Base-by-base conservation (phyloP, 2,797 vertebrate species). In the Odontamblyopus rebecca region DNA sequence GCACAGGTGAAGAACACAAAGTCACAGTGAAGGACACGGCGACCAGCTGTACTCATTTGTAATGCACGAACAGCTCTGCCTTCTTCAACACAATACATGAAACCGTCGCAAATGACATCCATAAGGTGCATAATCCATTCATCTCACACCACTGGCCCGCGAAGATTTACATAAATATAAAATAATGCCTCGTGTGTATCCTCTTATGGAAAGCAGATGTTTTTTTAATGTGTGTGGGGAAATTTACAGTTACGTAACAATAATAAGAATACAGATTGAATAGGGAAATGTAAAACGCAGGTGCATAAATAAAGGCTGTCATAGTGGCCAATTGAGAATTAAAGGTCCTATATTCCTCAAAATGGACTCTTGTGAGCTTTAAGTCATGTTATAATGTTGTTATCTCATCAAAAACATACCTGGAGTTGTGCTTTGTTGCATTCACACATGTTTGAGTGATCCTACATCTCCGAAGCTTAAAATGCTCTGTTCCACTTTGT, bases 11-110 rank as follows among this genome's bases (percentile, higher is more conserved):
- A 68, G 61, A 9, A 44, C 81, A 78, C 78, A 87, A 88, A 81
- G 89, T 89, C 88, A 91, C 86, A 84, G 88, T 91, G 88, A 87
- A 61, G 69, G 57, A 56, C 1, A 38, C 70, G 77, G 53, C n/a
- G 57, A 41, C 69, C 70, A 65, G 81, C 81, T 79, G 77, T 67
- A 27, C 75, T 80, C 75, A 86, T 91, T 91, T 89, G 82, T 81
- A 77, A 89, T 85, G 82, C 85, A 78, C 18, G 65, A 67, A 76
- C 72, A 68, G 72, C 30, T 72, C 79, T 83, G 85, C 76, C 80
- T 29, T 72, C 83, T 75, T 54, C 73, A 82, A 74, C 79, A 79
- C 78, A 78, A 89, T 84, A 77, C 75, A 89, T 88, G 81, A 86
- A 76, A 72, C 30, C 79, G 60, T 76, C 53, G 13, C 82, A 90